Percentiles rank a stretch among this genome's conserved stretches.
Evolutionary conservation across 2,797 vertebrate species (phyloP).

Genomic region (Catharus ustulatus): DNA sequence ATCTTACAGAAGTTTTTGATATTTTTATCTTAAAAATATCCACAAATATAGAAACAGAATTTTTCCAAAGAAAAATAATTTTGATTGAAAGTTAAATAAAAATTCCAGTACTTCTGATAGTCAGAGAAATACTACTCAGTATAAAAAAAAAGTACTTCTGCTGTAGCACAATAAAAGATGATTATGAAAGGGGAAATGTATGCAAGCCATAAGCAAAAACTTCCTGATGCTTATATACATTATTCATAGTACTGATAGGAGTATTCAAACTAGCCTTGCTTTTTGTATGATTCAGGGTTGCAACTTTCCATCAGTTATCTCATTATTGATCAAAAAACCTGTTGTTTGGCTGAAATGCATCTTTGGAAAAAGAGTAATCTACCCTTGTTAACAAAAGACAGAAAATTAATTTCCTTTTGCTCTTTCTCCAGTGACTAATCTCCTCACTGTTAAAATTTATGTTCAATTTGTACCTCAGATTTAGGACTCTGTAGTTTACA

Average conservation of each 20-base stretch:
- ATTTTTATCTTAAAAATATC: neutral
- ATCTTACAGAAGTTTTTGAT: neutral
- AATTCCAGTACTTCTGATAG: neutral
- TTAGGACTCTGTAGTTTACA: neutral
- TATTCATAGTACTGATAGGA: constrained; percentile 47
- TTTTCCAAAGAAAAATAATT: neutral
- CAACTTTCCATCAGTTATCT: neutral
- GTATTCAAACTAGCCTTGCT: neutral
- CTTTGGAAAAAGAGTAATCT: neutral
- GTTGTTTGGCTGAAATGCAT: neutral
- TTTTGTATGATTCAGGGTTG: neutral
- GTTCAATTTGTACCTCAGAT: neutral
- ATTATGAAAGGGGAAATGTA: constrained; percentile 57
- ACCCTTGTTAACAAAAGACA: neutral
- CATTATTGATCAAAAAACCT: neutral
- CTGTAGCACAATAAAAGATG: constrained; percentile 34
- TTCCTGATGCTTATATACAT: constrained; percentile 26
- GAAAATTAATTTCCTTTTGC: neutral
- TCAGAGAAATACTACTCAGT: neutral
- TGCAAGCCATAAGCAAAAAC: neutral
- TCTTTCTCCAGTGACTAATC: neutral
- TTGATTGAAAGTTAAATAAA: neutral
- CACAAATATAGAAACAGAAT: neutral
- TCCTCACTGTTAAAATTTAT: neutral
- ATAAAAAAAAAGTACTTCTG: neutral